Evolutionary conservation across 2,797 vertebrate species (phyloP).

Genomic region (Chanos chanos): DNA sequence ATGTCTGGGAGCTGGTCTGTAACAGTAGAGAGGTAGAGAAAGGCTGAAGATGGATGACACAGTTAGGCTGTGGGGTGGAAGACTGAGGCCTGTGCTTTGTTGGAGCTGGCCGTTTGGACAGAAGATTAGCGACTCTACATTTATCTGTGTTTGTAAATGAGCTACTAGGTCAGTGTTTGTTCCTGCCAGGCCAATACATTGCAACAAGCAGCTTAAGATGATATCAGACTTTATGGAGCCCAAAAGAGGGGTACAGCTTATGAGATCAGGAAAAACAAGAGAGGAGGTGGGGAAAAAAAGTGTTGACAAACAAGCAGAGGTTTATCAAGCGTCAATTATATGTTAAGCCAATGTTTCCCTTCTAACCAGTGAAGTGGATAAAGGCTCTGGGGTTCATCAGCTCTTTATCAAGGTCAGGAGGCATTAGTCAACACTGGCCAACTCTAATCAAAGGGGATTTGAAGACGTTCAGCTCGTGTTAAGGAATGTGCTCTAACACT

Average conservation of each 20-base stretch:
- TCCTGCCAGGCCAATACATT: constrained; percentile 71
- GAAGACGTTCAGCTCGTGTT: too few relatives aligned
- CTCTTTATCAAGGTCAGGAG: constrained; percentile 75
- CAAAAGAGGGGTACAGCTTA: constrained; percentile 76
- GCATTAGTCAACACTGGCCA: constrained; percentile 63
- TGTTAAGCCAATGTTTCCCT: constrained; percentile 71
- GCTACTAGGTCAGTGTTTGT: constrained; percentile 72
- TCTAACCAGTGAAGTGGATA: constrained; percentile 64
- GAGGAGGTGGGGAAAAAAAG: constrained; percentile 58
- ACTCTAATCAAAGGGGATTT: too few relatives aligned
- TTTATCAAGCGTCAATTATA: constrained; percentile 80
- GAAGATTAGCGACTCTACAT: constrained; percentile 74
- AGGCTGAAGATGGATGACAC: constrained; percentile 3
- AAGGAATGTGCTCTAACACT: too few relatives aligned
- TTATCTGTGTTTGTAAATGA: constrained; percentile 79
- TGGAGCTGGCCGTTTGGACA: constrained; percentile 61
- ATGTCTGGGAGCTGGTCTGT: too few relatives aligned
- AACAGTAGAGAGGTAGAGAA: neutral
- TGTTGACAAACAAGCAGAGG: constrained; percentile 78
- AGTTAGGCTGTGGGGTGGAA: constrained; percentile 24
- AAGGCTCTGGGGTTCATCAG: constrained; percentile 65
- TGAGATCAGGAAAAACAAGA: constrained; percentile 63
- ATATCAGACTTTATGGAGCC: constrained; percentile 67
- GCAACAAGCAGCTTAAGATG: constrained; percentile 83
- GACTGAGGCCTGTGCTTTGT: constrained; percentile 50